Base-by-base conservation (phyloP, 2,888 invertebrate species). In the Gymnoscelis rufifasciata region DNA sequence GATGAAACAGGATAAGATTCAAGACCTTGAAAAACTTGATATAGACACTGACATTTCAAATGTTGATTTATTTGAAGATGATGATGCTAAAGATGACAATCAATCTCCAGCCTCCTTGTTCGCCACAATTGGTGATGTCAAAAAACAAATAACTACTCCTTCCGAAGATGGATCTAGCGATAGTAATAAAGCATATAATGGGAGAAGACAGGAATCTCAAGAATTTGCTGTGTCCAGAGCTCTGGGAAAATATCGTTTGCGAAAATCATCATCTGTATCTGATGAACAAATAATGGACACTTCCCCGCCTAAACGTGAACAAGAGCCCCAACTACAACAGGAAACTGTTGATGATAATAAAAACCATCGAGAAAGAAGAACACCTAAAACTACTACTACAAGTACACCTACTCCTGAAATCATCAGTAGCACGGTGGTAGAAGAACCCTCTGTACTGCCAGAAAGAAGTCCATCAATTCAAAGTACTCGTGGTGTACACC, bases 141-240 rank as follows among this genome's bases (percentile, higher is more conserved):
- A 93, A 78, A 90, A 91, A 57, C 89, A 90, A 33, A 87, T 90
- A 19, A 52, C 40, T 0, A 87, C 83, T 15, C 84, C 89, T 23
- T 90, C 91, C 13, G 92, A 92, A 56, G 92, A 92, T 67, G 75
- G 75, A 13, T 84, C 89, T 12, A 90, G 83, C 56, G 90, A 91
- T 53, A 89, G 83, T 37, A 86, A 79, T 52, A 87, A 87, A 57
- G 82, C 88, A 1, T 90, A 90, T 45, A 89, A 91, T 50, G 92
- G 92, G 12, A 91, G 93, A 11, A 93, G 93, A n/a, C 93, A 94
- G 90, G 95, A 95, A 10, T 93, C 93, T 7, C 93, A 95, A 90
- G 95, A 95, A 70, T 95, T 95, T 75, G 94, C 95, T 0, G 95
- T 95, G 0, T 95, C 95, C 0, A 83, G 95, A 66, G 95, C 95